Evolutionary conservation across 1,140 invertebrate species (phyloP), one percentile per base, ranked within the genome.

Genomic region (Neodiprion lecontei): DNA sequence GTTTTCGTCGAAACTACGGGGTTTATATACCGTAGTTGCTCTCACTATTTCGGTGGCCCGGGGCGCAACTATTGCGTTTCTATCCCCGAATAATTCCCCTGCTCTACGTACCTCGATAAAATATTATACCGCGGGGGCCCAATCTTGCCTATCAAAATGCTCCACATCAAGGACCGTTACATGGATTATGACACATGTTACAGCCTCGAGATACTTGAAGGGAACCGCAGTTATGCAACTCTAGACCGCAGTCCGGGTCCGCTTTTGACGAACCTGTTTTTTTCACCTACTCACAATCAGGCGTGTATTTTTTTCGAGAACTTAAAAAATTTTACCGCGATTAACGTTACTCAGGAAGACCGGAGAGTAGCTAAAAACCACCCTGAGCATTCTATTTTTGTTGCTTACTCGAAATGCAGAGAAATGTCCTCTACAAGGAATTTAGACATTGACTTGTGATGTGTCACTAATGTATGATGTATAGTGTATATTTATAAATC

Each of bases 201-300:
- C 11, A 61, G n/a, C 53, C 53, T 61, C 53, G 53, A 61, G n/a
- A 8, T 12, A 5, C n/a, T 61, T 4, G 8, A 17, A 17, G 8
- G 53, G 53, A 17, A 8, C 3, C 11, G 53, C 11, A 61, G n/a
- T 61, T 61, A 61, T 61, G 53, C 53, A 61, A 61, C n/a, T 61
- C 28, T 14, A 68, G 21, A 77, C 75, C 74, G 68, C 61, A 40
- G 74, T 77, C 76, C 74, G 69, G 74, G 76, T 74, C 72, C 74
- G 76, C 74, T 48, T 69, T 12, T 14, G 23, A 61, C 11, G 4
- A 61, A 67, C 70, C 70, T 74, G 48, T 68, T 40, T 53, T 28
- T 49, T 9, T 65, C 11, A 9, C 28, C 3, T 48, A 50, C 8
- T 72, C 9, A 72, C 61, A 65, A 68, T n/a, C 61, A 50, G 9